Evolutionary conservation across 2,888 invertebrate genomes (phyloP), one percentile per base, ranked within the genome.

Genomic region (Phlogophora meticulosa): DNA sequence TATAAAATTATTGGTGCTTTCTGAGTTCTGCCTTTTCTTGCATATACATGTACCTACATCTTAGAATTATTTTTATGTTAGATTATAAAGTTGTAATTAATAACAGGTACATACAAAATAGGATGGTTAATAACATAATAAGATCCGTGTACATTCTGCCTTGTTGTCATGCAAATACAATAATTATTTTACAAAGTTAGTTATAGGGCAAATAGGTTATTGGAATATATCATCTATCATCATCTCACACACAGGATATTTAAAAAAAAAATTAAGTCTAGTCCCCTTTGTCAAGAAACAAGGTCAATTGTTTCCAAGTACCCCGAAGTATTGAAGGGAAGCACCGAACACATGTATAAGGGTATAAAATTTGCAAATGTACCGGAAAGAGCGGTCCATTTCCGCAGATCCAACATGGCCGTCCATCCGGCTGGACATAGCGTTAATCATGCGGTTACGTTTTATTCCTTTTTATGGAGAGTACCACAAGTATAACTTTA

Each of bases 351-450:
- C 49, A 69, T 62, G 52, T 64, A 65, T 72, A 45, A 53, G 60
- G 20, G 55, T 58, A 65, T 78, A 78, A 82, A 83, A 82, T 76
- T 80, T 72, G 60, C 68, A 76, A 81, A 81, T 80, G 75, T 78
- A 66, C 76, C 80, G 85, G 78, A 84, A 77, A 62, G 59, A 57
- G 24, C 49, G 69, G 61, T 48, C 46, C 67, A 75, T 81, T 83
- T 85, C 83, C 86, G 82, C 66, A 62, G 67, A 66, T 61, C 80
- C 80, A 80, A 81, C 72, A 85, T 80, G 83, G 76, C 74, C 63
- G 78, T 56, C 71, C 51, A 69, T 83, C 80, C 81, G 78, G 79
- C 60, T 71, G 72, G 61, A 65, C 34, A 61, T 45, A 36, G 52
- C 57, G 56, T 69, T 69, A 63, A 73, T 63, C 57, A 65, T 59